phyloP scores from a whole-genome alignment of 2,797 vertebrate genomes.

The Spinibarbus caldwelli region DNA sequence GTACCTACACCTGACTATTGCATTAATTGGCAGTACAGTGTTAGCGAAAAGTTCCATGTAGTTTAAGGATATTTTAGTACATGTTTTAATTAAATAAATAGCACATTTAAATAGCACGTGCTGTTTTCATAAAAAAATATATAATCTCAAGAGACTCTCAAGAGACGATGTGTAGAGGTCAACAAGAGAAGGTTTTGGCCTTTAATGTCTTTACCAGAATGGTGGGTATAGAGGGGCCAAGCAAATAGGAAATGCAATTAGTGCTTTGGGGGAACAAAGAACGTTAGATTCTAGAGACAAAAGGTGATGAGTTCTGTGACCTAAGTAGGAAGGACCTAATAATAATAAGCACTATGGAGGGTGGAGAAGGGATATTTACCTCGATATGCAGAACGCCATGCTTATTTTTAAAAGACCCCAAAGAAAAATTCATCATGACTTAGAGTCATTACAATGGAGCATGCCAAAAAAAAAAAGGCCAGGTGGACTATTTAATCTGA shows the following conservation, averaged over 20 bases:
- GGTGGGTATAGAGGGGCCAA: slow-evolving; percentile 43
- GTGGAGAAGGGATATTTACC: slow-evolving; percentile 69
- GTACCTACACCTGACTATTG: background rate
- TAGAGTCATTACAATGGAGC: background rate
- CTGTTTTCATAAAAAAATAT: background rate
- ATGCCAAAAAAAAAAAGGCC: background rate
- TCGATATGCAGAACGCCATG: background rate
- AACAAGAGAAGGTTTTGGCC: slow-evolving; percentile 53
- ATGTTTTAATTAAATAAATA: background rate
- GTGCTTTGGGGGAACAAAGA: slow-evolving; percentile 61
- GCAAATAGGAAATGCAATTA: slow-evolving; percentile 78
- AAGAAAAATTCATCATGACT: background rate
- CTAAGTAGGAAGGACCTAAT: slow-evolving; percentile 74
- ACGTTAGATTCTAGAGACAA: slow-evolving; percentile 63
- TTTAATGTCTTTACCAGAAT: slow-evolving; percentile 67
- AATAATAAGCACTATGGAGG: slow-evolving; percentile 68
- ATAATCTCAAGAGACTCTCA: background rate
- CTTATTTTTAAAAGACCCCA: slow-evolving; percentile 21
- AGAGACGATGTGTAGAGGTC: slow-evolving; percentile 64
- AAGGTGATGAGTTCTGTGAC: slow-evolving; percentile 63
- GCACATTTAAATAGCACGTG: background rate
- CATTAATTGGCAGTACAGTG: background rate
- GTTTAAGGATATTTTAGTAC: background rate
- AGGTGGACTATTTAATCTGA: background rate
- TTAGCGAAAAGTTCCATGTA: background rate